Evolutionary conservation across 2,797 vertebrate species (phyloP), one percentile per base, ranked within the genome.

Genomic region (Chaetodon trifasciatus): DNA sequence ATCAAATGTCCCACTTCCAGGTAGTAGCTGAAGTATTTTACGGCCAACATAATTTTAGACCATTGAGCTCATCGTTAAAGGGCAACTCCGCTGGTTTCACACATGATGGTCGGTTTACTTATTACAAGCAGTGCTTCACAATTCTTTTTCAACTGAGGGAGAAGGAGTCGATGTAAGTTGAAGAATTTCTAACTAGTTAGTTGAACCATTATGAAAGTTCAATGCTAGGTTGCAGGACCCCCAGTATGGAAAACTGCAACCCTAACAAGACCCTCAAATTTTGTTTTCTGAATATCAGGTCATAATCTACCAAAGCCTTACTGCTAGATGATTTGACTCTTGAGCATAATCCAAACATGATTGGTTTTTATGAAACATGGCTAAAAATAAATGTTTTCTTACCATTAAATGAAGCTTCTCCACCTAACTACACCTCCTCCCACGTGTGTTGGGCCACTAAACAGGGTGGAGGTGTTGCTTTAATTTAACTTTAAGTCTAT

Each of bases 1-100:
- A 69, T 84, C 52, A 57, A 44, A 44, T 70, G 21, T 76, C 60
- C 24, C 11, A 4, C 62, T 78, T 81, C 32, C 44, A 67, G 24
- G 12, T 37, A 76, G 66, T 15, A 9, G 28, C 58, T 32, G 13
- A 78, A 63, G 24, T 58, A 28, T 77, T n/a, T 60, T 17, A 35
- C 13, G 7, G 17, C 24, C 35, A 49, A 69, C 60, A 53, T 49
- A 76, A 28, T n/a, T 58, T 50, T 67, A 75, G 71, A 62, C 44
- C 44, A 46, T 10, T 49, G 55, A 49, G 10, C 15, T 57, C 10
- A 7, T 10, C 6, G 53, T 63, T 66, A 46, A 49, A 42, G 50
- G 44, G 65, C 65, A 42, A 57, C 65, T 23, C 42, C 42, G 3
- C 23, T 0, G 0, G 23, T 52, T 53, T 52, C 60, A 52, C 60